These are phyloP conservation scores for Erpornis zantholeuca DNA, from an alignment of 2,113 vertebrate species.

Conservation along the genomic window DNA sequence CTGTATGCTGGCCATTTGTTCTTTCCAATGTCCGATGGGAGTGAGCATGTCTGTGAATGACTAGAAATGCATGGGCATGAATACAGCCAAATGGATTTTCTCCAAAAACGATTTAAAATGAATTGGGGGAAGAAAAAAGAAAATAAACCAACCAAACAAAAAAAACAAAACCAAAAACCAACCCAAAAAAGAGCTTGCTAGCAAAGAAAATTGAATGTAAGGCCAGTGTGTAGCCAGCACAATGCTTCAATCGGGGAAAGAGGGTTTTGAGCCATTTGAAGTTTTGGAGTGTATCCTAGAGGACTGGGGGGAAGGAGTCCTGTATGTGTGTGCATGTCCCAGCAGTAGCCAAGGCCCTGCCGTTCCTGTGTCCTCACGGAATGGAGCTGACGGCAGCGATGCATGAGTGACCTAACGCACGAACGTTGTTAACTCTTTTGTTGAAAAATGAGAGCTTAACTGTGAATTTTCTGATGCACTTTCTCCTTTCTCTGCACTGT, in stretches of 20 bases:
- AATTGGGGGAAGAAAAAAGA: background rate
- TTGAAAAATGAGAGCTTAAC: constrained; percentile 49
- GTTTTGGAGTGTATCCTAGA: constrained; percentile 77
- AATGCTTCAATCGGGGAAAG: constrained; percentile 17
- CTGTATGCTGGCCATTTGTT: constrained; percentile 77
- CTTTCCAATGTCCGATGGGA: constrained; percentile 64
- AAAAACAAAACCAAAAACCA: background rate
- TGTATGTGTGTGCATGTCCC: constrained; percentile 73
- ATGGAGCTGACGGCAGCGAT: constrained; percentile 56
- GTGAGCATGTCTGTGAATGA: constrained; percentile 77
- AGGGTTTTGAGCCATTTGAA: constrained; percentile 38
- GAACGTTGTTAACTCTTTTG: constrained; percentile 43
- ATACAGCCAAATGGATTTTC: constrained; percentile 75
- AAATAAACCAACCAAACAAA: background rate
- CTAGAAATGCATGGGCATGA: constrained; percentile 82
- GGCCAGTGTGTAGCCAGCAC: constrained; percentile 37
- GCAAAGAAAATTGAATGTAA: constrained; percentile 23
- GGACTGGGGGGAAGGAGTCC: constrained; percentile 64
- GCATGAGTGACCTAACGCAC: constrained; percentile 75
- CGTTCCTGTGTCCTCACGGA: constrained; percentile 33
- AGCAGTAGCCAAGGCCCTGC: constrained; percentile 56
- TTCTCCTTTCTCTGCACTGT: constrained; percentile 69
- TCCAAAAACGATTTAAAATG: constrained; percentile 69
- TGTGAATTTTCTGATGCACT: constrained; percentile 68
- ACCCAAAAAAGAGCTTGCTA: background rate